These are phyloP conservation scores for Heterocephalus glaber DNA, from an alignment of 2,113 vertebrate genomes.

Conservation along the genomic window DNA sequence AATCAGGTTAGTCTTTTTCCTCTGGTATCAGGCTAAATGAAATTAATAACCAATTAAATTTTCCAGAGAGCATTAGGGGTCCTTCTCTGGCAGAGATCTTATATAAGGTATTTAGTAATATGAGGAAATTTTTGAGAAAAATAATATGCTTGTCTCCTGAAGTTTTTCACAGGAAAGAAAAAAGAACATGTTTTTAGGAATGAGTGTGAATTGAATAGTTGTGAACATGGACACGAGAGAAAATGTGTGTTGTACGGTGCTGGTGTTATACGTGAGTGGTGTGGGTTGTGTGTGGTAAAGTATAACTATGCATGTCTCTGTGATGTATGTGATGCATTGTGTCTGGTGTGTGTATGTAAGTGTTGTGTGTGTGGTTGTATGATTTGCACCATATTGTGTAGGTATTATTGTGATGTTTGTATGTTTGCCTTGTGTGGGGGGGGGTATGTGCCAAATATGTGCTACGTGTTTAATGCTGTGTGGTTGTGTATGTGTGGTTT, in stretches of 20 bases:
- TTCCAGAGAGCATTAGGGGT: too few species aligned
- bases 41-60: neutral
- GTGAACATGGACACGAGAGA: too few species aligned
- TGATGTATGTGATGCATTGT: neutral
- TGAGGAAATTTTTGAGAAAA: neutral
- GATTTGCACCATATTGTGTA: neutral
- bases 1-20: conserved; percentile 31
- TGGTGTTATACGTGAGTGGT: neutral
- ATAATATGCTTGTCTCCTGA: neutral
- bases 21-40: neutral
- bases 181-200: neutral
- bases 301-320: neutral
- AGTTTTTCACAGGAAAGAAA: neutral
- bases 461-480: neutral
- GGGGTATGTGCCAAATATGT: too few species aligned
- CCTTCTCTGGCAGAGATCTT: neutral
- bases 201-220: neutral
- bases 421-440: neutral
- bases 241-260: neutral
- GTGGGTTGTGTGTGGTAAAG: too few species aligned
- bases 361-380: neutral
- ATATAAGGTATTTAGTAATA: neutral
- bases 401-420: neutral
- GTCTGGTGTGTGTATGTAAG: neutral
- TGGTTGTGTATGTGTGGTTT: neutral